phyloP scores from a whole-genome alignment of 2,113 vertebrate species.

The Nasalis larvatus region DNA sequence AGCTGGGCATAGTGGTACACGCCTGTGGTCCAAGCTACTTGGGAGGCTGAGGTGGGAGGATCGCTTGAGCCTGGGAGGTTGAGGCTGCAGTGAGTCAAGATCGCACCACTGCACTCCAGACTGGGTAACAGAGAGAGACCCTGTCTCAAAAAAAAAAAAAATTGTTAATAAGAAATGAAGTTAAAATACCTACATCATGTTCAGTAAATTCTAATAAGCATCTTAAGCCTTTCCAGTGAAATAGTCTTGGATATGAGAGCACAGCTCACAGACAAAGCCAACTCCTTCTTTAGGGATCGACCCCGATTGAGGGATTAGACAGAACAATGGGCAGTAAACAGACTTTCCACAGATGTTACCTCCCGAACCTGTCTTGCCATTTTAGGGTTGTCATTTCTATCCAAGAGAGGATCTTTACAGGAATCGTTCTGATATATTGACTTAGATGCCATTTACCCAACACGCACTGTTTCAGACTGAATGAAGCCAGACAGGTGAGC shows the following conservation, averaged over 20 bases:
- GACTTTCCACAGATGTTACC: neutral
- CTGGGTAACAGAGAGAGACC: neutral
- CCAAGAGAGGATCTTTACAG: neutral
- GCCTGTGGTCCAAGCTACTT: neutral
- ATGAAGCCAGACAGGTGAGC: neutral
- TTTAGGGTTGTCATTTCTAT: neutral
- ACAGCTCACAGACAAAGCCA: neutral
- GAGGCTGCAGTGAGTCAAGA: neutral
- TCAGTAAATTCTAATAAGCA: conserved; percentile 5
- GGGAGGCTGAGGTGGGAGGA: neutral
- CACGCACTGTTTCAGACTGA: neutral
- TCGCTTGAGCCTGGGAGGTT: neutral
- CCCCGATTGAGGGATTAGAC: neutral
- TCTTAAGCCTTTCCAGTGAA: conserved; percentile 26
- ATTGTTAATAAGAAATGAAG: neutral
- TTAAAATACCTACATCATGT: neutral
- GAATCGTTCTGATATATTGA: neutral
- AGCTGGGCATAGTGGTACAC: neutral
- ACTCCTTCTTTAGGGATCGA: neutral
- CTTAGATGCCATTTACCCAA: neutral
- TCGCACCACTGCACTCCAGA: neutral
- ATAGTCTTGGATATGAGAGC: neutral
- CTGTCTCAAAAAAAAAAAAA: neutral
- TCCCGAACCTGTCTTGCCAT: neutral
- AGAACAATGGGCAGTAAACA: neutral